phyloP scores from a whole-genome alignment of 92 coral and sea anemone species.

The Pocillopora meandrina region DNA sequence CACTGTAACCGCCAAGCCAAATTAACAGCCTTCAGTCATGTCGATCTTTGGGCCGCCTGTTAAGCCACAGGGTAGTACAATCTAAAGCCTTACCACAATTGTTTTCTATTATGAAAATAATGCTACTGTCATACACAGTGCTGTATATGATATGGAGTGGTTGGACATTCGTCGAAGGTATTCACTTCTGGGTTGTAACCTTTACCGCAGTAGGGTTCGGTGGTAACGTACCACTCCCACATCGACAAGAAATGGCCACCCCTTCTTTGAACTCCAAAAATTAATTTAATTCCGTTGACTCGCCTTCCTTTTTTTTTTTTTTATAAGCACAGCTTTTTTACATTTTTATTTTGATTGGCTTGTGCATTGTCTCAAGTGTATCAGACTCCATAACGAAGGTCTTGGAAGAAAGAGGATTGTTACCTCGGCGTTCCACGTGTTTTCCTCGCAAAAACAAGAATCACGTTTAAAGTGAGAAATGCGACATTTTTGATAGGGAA shows the following conservation, averaged over 20 bases:
- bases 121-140: neutral
- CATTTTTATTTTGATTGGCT: conserved; percentile 1
- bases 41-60: too few species aligned
- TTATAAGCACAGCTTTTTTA: too few species aligned
- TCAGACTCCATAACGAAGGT: conserved; percentile 34
- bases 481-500: neutral
- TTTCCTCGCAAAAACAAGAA: conserved; percentile 5
- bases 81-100: neutral
- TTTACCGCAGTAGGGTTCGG: conserved; percentile 48
- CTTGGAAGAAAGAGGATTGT: conserved; percentile 20
- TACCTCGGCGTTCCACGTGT: conserved; percentile 6
- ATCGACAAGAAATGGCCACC: neutral
- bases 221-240: conserved; percentile 3
- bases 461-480: neutral
- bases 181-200: conserved; percentile 45
- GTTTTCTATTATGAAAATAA: neutral
- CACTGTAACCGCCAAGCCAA: too few species aligned
- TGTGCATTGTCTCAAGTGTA: conserved; percentile 52
- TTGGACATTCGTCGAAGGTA: conserved; percentile 24
- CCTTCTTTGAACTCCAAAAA: neutral
- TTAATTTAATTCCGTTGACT: neutral
- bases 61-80: too few species aligned
- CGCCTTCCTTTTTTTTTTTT: neutral
- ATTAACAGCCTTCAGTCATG: too few species aligned
- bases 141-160: neutral